Percentiles rank a stretch among this genome's conserved stretches.
phyloP scores from a whole-genome alignment of 2,113 vertebrate genomes.

The Clinocottus analis region DNA sequence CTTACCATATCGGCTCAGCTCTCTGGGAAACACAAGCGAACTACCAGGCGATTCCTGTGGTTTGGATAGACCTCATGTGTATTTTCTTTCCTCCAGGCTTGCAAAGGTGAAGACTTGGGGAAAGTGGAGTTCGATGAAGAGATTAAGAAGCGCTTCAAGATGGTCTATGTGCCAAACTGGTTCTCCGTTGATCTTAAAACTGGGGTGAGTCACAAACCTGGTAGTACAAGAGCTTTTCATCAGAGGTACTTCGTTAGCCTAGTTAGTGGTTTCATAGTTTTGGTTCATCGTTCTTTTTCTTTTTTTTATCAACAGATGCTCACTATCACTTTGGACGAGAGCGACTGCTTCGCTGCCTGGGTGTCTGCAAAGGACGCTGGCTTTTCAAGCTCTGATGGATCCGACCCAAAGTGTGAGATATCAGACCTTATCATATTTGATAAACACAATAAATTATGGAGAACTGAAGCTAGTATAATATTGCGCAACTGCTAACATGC shows the following conservation, averaged over 20 bases:
- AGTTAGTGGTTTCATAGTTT: not conserved
- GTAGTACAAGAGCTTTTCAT: not conserved
- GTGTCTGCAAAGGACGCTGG: constrained; percentile 98
- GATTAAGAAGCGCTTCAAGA: constrained; percentile 99
- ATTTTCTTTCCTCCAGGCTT: constrained; percentile 85
- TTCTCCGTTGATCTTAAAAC: constrained; percentile 99
- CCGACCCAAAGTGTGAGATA: constrained; percentile 95
- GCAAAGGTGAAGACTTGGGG: constrained; percentile 97
- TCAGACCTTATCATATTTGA: not conserved
- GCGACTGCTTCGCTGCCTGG: constrained; percentile 99
- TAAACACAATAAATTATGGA: not conserved
- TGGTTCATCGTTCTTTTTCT: not conserved
- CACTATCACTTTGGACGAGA: constrained; percentile 98
- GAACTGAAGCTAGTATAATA: not conserved
- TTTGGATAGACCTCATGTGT: not conserved
- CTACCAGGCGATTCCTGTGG: too few relatives aligned
- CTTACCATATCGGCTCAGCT: too few relatives aligned
- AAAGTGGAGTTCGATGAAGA: constrained; percentile 99
- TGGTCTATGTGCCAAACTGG: constrained; percentile 99
- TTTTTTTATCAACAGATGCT: constrained; percentile 87
- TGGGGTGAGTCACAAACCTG: constrained; percentile 86
- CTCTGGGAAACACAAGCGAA: too few relatives aligned
- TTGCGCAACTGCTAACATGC: not conserved
- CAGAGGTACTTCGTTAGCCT: not conserved
- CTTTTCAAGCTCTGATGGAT: constrained; percentile 96